Evolutionary conservation across 1,140 invertebrate genomes (phyloP).

Genomic region (Pseudachorutes palmiensis): DNA sequence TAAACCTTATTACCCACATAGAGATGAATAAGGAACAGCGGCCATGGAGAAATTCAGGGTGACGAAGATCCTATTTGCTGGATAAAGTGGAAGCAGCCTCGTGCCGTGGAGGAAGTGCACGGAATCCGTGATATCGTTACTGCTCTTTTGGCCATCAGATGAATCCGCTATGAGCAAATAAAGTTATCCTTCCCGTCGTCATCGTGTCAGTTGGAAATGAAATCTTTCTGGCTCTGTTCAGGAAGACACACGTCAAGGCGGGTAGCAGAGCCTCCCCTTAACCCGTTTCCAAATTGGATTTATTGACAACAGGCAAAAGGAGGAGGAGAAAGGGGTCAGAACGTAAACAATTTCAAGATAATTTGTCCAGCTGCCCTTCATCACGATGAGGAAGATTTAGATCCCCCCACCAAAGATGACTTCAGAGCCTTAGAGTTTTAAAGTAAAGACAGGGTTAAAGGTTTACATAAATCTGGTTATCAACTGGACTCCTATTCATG

Average conservation of each 20-base stretch:
- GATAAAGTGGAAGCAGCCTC: not conserved
- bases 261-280: not conserved
- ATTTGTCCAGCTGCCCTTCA: too few relatives aligned
- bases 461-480: too few relatives aligned
- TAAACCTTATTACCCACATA: not conserved
- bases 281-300: slow-evolving; percentile 11
- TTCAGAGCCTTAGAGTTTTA: too few relatives aligned
- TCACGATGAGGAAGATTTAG: too few relatives aligned
- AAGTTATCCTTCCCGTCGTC: slow-evolving; percentile 1
- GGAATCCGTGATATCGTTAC: not conserved
- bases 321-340: not conserved
- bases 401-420: too few relatives aligned
- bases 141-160: not conserved
- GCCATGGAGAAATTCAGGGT: not conserved
- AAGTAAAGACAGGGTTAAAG: too few relatives aligned
- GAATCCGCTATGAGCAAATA: not conserved
- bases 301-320: not conserved
- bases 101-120: not conserved
- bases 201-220: slow-evolving; percentile 3
- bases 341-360: too few relatives aligned
- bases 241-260: slow-evolving; percentile 1
- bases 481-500: too few relatives aligned
- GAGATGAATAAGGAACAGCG: not conserved
- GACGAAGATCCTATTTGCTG: not conserved
- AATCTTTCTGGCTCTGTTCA: not conserved